These are phyloP conservation scores for Austrofundulus limnaeus DNA, from an alignment of 2,113 vertebrate species.

Conservation along the genomic window DNA sequence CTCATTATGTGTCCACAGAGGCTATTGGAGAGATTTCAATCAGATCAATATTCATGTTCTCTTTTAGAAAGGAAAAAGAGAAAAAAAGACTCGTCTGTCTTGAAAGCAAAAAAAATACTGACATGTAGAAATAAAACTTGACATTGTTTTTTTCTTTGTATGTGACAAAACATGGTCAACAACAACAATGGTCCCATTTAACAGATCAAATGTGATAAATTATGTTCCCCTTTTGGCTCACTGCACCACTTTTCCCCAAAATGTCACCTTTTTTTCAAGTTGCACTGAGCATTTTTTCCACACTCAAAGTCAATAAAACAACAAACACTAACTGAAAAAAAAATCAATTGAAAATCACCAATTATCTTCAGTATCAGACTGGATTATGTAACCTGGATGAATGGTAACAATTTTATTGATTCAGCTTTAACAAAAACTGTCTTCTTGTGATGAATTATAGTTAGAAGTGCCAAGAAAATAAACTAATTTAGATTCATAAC, in stretches of 20 bases:
- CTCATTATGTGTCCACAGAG: slow-evolving; percentile 7
- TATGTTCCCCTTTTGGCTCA: not conserved
- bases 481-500: too few relatives aligned
- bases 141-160: not conserved
- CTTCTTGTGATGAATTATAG: too few relatives aligned
- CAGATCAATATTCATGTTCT: slow-evolving; percentile 18
- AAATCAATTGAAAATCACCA: too few relatives aligned
- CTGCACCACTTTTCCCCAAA: not conserved
- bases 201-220: not conserved
- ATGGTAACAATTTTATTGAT: too few relatives aligned
- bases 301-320: too few relatives aligned
- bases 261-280: too few relatives aligned
- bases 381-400: too few relatives aligned
- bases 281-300: too few relatives aligned
- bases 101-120: not conserved
- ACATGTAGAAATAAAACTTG: not conserved
- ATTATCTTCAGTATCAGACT: too few relatives aligned
- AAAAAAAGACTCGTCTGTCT: not conserved
- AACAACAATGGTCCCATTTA: not conserved
- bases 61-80: not conserved
- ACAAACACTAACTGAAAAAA: too few relatives aligned
- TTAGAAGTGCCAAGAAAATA: too few relatives aligned
- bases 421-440: too few relatives aligned
- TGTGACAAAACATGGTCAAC: not conserved
- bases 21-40: slow-evolving; percentile 16